Evolutionary conservation across 2,888 invertebrate species (phyloP).

Genomic region (Drosophila tanythrix): DNA sequence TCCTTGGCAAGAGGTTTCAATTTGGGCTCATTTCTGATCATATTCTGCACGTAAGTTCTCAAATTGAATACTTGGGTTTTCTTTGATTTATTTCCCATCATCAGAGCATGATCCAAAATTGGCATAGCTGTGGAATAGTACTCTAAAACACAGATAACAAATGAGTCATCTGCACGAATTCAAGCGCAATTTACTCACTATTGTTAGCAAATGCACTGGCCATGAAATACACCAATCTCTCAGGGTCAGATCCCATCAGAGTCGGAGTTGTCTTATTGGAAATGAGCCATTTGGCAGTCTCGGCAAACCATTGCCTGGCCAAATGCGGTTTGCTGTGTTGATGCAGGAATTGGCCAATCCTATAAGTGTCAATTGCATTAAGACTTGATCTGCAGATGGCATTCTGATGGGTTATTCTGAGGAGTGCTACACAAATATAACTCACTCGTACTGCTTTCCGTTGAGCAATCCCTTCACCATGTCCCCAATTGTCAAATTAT

Average conservation of each 20-base stretch:
- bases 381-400: conserved; percentile 57
- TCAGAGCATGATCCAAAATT: conserved; percentile 12
- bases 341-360: conserved; percentile 58
- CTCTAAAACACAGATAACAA: not conserved
- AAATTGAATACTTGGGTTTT: conserved; percentile 28
- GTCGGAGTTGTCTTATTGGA: conserved; percentile 10
- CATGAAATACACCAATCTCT: conserved; percentile 52
- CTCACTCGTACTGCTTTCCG: conserved; percentile 89
- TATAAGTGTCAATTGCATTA: conserved; percentile 68
- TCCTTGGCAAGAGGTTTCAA: too few species aligned
- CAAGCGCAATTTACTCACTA: conserved; percentile 47
- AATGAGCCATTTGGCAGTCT: conserved; percentile 37
- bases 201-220: conserved; percentile 46
- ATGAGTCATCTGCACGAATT: not conserved
- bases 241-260: conserved; percentile 5
- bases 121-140: conserved; percentile 29
- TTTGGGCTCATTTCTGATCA: not conserved
- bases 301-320: conserved; percentile 67
- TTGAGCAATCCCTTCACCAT: conserved; percentile 93
- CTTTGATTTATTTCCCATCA: not conserved
- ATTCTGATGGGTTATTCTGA: not conserved
- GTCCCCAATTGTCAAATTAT: conserved; percentile 92
- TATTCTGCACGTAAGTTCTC: not conserved
- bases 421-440: not conserved
- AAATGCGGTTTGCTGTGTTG: conserved; percentile 15